Evolutionary conservation across 2,797 vertebrate genomes (phyloP), one percentile per base, ranked within the genome.

Genomic region (Staurois parvus): DNA sequence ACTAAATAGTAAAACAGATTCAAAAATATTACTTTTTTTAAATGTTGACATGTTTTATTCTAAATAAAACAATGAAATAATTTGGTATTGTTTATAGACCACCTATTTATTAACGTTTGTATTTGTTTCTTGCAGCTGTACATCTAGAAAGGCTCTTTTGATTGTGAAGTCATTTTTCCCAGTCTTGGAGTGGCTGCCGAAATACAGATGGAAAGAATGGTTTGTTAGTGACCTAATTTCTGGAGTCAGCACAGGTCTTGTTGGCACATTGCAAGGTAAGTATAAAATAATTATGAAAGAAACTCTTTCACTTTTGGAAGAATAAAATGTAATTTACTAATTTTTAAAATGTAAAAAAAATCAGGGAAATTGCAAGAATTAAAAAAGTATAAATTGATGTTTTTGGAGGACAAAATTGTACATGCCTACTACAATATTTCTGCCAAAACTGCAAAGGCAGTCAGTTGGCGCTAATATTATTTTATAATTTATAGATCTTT

Each of bases 221-320:
- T 89, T 97, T 75, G 40, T 95, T 26, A 93, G 90, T 84, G 96
- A 97, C 76, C 59, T 95, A 79, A 93, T 97, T 89, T 95, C 96
- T 0, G 96, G 96, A 73, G 72, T 97, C 83, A 97, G 95, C 89
- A 96, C 95, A 0, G 96, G 96, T 30, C 93, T 97, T 21, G 95
- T 97, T 15, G 95, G 92, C 73, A 94, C 95, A 1, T 88, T 97
- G 85, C 96, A 97, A 94, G 96, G 96, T 96, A 91, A 91, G 89
- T 52, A 59, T 24, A 6, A 24, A 24, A 7, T 59, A 8, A 24
- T 24, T 13, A 11, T 45, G 11, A 13, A 56, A 59, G 2, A 56
- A 56, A 56, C 15, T 21, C 30, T 62, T 12, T 28, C 4, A 62
- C 26, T 45, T 34, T 32, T n/a, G 52, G 52, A 6, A 2, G 21